Conservation (phyloP, 92 coral and sea anemone species). For the Palythoa caribaeorum region DNA sequence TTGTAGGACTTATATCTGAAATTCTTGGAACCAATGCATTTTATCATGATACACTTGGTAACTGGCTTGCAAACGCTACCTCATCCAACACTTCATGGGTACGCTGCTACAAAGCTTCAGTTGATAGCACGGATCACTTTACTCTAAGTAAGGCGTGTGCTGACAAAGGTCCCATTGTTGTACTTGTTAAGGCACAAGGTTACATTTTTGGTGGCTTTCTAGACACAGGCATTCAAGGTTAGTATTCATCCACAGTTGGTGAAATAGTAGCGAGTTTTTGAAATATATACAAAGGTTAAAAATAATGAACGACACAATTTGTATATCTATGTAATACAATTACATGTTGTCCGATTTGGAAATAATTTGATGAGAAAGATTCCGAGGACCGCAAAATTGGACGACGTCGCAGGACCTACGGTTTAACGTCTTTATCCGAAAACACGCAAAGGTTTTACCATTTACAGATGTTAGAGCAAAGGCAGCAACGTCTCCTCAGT, state of each 20-base stretch:
- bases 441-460: too few relatives aligned
- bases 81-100: conserved; percentile 24
- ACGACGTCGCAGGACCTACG: too few relatives aligned
- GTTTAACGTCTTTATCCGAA: too few relatives aligned
- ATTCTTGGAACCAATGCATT: conserved; percentile 35
- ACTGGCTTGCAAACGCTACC: conserved; percentile 11
- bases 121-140: neutral
- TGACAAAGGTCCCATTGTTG: conserved; percentile 15
- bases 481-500: too few relatives aligned
- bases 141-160: neutral
- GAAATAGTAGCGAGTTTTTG: too few relatives aligned
- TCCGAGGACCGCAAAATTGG: too few relatives aligned
- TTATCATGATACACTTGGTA: conserved; percentile 9
- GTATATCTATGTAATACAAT: too few relatives aligned
- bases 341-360: too few relatives aligned
- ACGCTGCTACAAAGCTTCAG: conserved; percentile 32
- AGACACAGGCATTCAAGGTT: conserved; percentile 7
- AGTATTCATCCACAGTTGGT: neutral
- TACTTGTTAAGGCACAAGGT: conserved; percentile 4
- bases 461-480: too few relatives aligned
- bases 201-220: conserved; percentile 47
- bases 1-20: conserved; percentile 41
- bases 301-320: too few relatives aligned
- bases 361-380: too few relatives aligned
- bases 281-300: too few relatives aligned